Base-by-base conservation (phyloP, 2,888 invertebrate species). In the Zeuzera pyrina region DNA sequence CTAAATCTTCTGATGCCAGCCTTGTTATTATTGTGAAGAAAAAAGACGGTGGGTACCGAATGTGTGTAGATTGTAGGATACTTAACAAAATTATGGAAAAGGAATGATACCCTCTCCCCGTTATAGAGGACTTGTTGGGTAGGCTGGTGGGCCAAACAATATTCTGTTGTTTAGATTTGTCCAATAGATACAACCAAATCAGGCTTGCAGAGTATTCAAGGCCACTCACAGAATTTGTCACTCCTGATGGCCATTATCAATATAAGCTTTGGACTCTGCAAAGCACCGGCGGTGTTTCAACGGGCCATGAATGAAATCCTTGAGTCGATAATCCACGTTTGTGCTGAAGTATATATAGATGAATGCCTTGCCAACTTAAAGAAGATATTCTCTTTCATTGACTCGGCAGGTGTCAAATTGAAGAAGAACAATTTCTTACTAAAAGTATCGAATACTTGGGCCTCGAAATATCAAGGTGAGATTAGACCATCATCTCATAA, bases 171-270 rank as follows among this genome's bases (percentile, higher is more conserved):
- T 15, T 43, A n/a, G n/a, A n/a, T 13, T 7, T 44, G 4, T 33
- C 34, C 0, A 34, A 32, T 21, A 41, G 38, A 6, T 40, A 41
- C 22, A 41, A 44, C 7, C 40, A 40, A 11, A 44, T 44, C 2
- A 23, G 12, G 11, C 34, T 42, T 14, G 29, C 27, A n/a, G 29
- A 33, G 11, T 3, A 24, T 1, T 30, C 33, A 6, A 12, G 29
- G 12, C 31, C 24, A 13, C n/a, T n/a, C 10, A 40, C 37, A 5
- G 38, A 15, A 0, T 37, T 39, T 27, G 33, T 39, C 2, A 39
- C 41, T 6, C 42, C 42, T 2, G 37, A 36, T 30, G 36, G 29
- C 36, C 11, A 35, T 33, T 23, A 27, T 12, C 10, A 34, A 29
- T 29, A 37, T 37, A 37, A 29, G 34, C 26, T 40, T 40, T 33